Evolutionary conservation across 2,888 invertebrate species (phyloP).

Genomic region (Acrobeloides nanus): DNA sequence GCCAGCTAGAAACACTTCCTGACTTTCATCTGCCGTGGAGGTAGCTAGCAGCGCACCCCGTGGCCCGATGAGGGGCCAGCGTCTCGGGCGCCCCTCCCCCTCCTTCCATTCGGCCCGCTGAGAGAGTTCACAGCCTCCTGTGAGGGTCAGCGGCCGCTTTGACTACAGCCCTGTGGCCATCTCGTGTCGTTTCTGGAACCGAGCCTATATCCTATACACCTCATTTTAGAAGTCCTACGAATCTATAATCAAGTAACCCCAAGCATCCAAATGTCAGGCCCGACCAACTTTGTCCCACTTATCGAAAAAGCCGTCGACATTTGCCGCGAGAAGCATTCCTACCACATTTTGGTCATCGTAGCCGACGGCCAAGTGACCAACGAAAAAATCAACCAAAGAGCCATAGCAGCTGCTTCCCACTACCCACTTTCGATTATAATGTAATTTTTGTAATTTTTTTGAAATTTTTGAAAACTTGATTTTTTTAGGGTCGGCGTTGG

Average conservation of each 20-base stretch:
- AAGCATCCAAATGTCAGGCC: slow-evolving; percentile 57
- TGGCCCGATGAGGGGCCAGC: no score
- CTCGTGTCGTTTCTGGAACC: no score
- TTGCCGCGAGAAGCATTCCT: slow-evolving; percentile 54
- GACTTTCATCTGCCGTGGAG: no score
- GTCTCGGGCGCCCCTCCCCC: no score
- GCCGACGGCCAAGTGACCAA: slow-evolving; percentile 60
- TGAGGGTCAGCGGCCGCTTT: no score
- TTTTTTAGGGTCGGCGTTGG: slow-evolving; percentile 57
- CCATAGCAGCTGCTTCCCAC: slow-evolving; percentile 58
- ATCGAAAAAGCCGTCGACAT: slow-evolving; percentile 57
- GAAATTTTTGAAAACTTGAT: slow-evolving; percentile 1
- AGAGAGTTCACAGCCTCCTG: no score
- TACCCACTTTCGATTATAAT: slow-evolving; percentile 59
- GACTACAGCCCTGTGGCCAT: no score
- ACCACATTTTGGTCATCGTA: slow-evolving; percentile 59
- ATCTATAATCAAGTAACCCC: slow-evolving; percentile 57
- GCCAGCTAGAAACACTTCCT: no score
- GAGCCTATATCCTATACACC: no score
- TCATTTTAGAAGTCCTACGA: slow-evolving; percentile 56
- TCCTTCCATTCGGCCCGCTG: no score
- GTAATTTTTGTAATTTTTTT: slow-evolving; percentile 34
- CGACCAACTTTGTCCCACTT: slow-evolving; percentile 60
- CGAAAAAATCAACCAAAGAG: slow-evolving; percentile 56
- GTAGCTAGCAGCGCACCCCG: no score